Conservation (phyloP, 1,140 invertebrate genomes). For the Aphelinus certus region DNA sequence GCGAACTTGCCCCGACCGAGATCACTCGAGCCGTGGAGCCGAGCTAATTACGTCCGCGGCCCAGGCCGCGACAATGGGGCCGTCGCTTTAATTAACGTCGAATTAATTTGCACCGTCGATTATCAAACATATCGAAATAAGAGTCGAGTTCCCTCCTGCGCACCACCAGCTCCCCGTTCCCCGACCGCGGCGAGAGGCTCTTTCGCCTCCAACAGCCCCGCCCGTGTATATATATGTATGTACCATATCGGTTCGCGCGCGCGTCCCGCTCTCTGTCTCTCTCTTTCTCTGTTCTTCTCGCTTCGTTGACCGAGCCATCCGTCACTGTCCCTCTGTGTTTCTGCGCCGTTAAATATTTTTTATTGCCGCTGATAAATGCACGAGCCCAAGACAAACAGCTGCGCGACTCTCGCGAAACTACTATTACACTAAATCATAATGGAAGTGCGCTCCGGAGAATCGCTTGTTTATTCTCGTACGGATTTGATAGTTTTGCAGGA, state of each 20-base stretch:
- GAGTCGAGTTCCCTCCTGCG: background rate
- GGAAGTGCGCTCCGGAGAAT: too few relatives aligned
- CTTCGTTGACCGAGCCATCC: slow-evolving; percentile 7
- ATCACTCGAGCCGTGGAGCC: too few relatives aligned
- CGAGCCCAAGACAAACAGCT: slow-evolving; percentile 45
- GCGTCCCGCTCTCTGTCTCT: slow-evolving; percentile 22
- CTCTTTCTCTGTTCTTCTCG: slow-evolving; percentile 23
- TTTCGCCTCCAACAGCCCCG: too few relatives aligned
- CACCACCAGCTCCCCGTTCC: background rate
- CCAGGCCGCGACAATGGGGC: slow-evolving; percentile 40
- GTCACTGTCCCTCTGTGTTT: slow-evolving; percentile 47
- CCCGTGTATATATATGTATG: background rate
- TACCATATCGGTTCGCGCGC: background rate
- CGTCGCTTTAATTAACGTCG: slow-evolving; percentile 46
- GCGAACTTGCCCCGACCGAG: too few relatives aligned
- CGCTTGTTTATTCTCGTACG: too few relatives aligned
- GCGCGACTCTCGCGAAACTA: background rate
- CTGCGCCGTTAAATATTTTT: slow-evolving; percentile 41
- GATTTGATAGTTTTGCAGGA: too few relatives aligned
- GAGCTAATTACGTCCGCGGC: slow-evolving; percentile 46
- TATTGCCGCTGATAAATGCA: slow-evolving; percentile 23
- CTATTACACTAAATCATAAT: background rate
- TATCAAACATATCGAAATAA: slow-evolving; percentile 21
- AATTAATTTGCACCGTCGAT: slow-evolving; percentile 44
- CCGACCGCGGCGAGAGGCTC: too few relatives aligned